phyloP scores from a whole-genome alignment of 2,113 vertebrate genomes.

The Dolichotis patagonum region DNA sequence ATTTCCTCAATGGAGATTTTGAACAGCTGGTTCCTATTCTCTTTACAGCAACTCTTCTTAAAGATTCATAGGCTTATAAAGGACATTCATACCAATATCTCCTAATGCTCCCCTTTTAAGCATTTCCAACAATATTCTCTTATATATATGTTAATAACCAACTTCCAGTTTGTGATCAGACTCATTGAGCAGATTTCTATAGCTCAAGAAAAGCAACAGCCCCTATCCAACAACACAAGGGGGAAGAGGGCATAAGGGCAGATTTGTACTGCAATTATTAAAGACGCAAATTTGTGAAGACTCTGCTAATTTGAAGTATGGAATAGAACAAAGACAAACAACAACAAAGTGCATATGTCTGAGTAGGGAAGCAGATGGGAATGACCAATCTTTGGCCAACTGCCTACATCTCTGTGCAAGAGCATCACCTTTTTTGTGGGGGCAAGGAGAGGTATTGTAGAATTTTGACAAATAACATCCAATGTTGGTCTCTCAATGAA shows the following conservation, averaged over 20 bases:
- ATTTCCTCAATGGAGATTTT: conserved; percentile 68
- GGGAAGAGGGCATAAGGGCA: neutral
- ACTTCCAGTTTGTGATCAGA: neutral
- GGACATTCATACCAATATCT: conserved; percentile 49
- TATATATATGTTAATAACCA: conserved; percentile 27
- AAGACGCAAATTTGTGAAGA: conserved; percentile 37
- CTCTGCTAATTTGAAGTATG: neutral
- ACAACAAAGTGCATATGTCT: conserved; percentile 5
- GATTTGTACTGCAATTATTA: conserved; percentile 27
- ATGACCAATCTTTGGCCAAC: neutral
- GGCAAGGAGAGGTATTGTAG: conserved; percentile 1
- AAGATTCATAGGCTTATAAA: conserved; percentile 70
- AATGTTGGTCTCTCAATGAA: conserved; percentile 9
- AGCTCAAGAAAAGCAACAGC: conserved; percentile 8
- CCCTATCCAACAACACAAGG: neutral
- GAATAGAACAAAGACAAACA: conserved; percentile 26
- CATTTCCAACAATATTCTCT: conserved; percentile 14
- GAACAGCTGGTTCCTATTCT: conserved; percentile 78
- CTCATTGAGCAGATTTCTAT: neutral
- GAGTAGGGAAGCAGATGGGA: neutral
- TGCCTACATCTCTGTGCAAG: neutral
- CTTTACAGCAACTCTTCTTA: conserved; percentile 56
- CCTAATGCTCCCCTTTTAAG: conserved; percentile 34
- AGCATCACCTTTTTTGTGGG: neutral
- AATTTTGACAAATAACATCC: conserved; percentile 53